phyloP scores from a whole-genome alignment of 1,140 invertebrate genomes.

The Monomorium pharaonis region DNA sequence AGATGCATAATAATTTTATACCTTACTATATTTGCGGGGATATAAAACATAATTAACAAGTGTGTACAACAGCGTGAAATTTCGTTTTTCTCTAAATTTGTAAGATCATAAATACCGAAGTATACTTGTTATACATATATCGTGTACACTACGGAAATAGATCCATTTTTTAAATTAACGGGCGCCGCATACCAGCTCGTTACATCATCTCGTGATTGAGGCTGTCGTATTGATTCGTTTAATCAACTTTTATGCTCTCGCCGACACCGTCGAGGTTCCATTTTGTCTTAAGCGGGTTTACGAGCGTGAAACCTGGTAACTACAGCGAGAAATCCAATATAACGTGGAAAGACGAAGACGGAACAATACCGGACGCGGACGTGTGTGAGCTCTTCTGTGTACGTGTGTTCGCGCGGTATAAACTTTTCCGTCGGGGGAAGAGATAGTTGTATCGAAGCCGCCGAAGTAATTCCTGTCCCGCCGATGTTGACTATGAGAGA shows the following conservation, averaged over 20 bases:
- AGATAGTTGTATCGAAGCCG: constrained; percentile 27
- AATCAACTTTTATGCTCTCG: constrained; percentile 45
- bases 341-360: constrained; percentile 31
- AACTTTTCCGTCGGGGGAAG: constrained; percentile 8
- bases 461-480: constrained; percentile 6
- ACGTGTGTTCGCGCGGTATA: neutral
- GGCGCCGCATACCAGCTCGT: neutral
- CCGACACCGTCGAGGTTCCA: constrained; percentile 9
- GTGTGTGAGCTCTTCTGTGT: neutral
- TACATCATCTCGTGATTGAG: constrained; percentile 16
- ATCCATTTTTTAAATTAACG: neutral
- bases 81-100: neutral
- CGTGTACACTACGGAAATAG: neutral
- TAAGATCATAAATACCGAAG: neutral
- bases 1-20: neutral
- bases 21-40: neutral
- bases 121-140: neutral
- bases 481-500: constrained; percentile 16
- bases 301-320: constrained; percentile 36
- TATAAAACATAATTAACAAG: neutral
- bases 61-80: neutral
- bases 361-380: neutral
- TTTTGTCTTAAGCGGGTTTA: constrained; percentile 52
- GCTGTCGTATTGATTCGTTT: constrained; percentile 42
- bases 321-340: constrained; percentile 51